Base-by-base conservation (phyloP, 2,888 invertebrate genomes). In the Herminia tarsipennalis region DNA sequence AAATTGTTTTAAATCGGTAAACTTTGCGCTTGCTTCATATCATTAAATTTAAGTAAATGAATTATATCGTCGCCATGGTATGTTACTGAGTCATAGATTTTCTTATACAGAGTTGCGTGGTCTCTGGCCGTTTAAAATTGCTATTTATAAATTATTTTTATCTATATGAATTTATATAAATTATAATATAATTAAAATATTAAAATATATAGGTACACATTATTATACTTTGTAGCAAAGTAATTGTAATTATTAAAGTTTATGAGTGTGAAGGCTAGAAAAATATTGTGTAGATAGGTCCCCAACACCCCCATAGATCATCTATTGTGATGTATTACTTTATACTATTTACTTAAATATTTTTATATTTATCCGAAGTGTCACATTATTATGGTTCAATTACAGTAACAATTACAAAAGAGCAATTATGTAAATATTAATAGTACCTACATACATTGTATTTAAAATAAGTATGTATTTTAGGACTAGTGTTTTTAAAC, bases 11-110 rank as follows among this genome's bases (percentile, higher is more conserved):
- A 45, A 56, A 63, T 60, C 30, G 32, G 53, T 56, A 50, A 71
- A 78, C 69, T 51, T 86, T 80, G 86, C 86, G 86, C 86, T 88
- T 86, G 78, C 80, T 70, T 86, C 88, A 89, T 89, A 89, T 89
- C 89, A 89, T 86, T 89, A 88, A 76, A 56, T 53, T 77, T 88
- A 88, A 84, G 87, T 76, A 66, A 73, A 66, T 69, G 60, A 66
- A 74, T 68, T 63, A 73, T 70, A 54, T 62, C 38, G 40, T 61
- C 52, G 45, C 42, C 49, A 48, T 51, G 37, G 56, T 56, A 41
- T 48, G 60, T 66, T 67, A 57, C 50, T 47, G 29, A 64, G 55
- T 61, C 47, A 64, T 58, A 64, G 52, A 55, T 61, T 64, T 67
- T 56, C 36, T 32, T 59, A 67, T 66, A 53, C 52, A 39, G 43